These are phyloP conservation scores for Anarrhichthys ocellatus DNA, from an alignment of 2,113 vertebrate species.

Conservation along the genomic window DNA sequence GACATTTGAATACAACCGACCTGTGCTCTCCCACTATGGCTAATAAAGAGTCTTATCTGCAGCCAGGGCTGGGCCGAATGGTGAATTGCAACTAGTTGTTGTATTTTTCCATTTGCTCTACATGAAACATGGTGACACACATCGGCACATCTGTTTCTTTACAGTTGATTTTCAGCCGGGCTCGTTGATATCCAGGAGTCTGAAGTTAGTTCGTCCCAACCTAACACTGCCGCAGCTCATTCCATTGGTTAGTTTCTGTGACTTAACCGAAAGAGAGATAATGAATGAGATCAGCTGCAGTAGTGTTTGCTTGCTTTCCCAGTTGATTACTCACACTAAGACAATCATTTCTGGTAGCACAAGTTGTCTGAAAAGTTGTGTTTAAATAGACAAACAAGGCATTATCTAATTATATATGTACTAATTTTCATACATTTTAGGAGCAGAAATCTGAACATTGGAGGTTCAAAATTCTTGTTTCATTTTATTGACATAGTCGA, in stretches of 20 bases:
- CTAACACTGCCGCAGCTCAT: constrained; percentile 5
- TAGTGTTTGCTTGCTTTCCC: neutral
- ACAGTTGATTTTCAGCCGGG: neutral
- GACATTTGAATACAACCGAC: neutral
- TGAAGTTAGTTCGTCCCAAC: neutral
- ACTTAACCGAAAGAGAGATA: neutral
- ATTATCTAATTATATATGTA: no score
- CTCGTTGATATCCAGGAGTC: neutral
- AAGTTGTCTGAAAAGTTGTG: no score
- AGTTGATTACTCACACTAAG: no score
- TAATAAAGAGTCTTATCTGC: neutral
- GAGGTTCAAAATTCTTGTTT: no score
- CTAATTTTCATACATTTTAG: no score
- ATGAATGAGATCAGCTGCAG: neutral
- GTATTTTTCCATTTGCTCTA: no score
- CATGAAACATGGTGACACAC: neutral
- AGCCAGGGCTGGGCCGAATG: neutral
- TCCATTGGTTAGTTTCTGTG: neutral
- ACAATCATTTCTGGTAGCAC: no score
- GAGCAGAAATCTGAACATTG: no score
- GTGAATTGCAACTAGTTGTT: neutral
- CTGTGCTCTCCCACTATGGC: neutral
- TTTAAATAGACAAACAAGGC: no score
- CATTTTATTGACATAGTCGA: no score
- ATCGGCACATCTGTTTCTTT: neutral